These are phyloP conservation scores for Parauchenoglanis ngamensis DNA, from an alignment of 2,797 vertebrate species.

Conservation along the genomic window DNA sequence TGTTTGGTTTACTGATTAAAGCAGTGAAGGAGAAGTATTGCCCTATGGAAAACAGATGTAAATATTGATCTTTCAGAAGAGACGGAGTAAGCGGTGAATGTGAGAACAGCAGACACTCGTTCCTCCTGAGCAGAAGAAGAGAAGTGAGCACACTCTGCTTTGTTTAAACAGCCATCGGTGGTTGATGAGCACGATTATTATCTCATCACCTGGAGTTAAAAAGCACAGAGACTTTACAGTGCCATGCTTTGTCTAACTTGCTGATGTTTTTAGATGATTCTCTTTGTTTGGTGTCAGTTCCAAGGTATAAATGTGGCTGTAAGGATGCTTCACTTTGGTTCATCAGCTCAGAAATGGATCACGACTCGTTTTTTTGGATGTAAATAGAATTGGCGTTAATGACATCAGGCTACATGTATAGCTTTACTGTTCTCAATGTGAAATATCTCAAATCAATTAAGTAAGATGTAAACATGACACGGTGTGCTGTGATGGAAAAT, in stretches of 20 bases:
- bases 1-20: conserved; percentile 52
- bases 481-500: background rate
- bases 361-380: background rate
- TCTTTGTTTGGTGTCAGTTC: conserved; percentile 50
- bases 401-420: too few species aligned
- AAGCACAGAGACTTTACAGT: conserved; percentile 14
- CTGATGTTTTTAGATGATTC: conserved; percentile 50
- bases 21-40: conserved; percentile 51
- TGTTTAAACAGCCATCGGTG: conserved; percentile 70
- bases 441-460: background rate
- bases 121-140: conserved; percentile 48
- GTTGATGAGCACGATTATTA: conserved; percentile 69
- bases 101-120: conserved; percentile 55
- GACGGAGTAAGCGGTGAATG: conserved; percentile 67
- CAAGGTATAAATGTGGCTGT: conserved; percentile 59
- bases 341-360: background rate
- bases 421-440: background rate
- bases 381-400: background rate
- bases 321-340: conserved; percentile 10
- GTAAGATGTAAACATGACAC: background rate
- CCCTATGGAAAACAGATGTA: conserved; percentile 63
- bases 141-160: conserved; percentile 49
- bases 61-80: conserved; percentile 66
- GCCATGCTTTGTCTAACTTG: conserved; percentile 61
- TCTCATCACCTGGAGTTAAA: conserved; percentile 57